Evolutionary conservation across 2,113 vertebrate genomes (phyloP).

Genomic region (Salminus brasiliensis): DNA sequence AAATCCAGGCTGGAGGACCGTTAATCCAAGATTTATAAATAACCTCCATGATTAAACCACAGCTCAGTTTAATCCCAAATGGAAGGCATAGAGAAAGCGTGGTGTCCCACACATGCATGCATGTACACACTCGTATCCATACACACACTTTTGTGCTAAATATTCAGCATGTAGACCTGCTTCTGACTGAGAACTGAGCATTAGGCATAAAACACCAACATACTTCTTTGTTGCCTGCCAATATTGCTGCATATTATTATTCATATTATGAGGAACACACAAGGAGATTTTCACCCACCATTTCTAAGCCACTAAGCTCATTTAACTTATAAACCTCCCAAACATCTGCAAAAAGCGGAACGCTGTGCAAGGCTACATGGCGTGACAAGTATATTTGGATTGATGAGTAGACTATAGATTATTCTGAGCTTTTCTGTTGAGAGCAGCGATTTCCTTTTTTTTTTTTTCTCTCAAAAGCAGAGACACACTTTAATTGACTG

Average conservation of each 20-base stretch:
- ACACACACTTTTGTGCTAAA: neutral
- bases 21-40: conserved; percentile 69
- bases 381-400: neutral
- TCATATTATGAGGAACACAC: neutral
- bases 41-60: conserved; percentile 45
- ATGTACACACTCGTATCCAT: neutral
- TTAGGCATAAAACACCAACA: neutral
- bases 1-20: conserved; percentile 57
- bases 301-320: neutral
- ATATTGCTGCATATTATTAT: neutral
- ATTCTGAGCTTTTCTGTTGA: neutral
- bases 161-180: neutral
- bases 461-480: neutral
- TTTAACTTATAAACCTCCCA: neutral
- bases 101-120: neutral
- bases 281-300: neutral
- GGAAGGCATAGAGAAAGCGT: conserved; percentile 45
- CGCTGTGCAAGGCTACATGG: neutral
- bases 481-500: neutral
- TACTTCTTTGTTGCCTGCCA: neutral
- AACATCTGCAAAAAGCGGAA: neutral
- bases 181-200: neutral
- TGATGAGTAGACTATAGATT: neutral
- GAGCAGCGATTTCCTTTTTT: too few relatives aligned
- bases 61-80: conserved; percentile 37